Base-by-base conservation (phyloP, 1,140 invertebrate genomes). In the Cotesia chilonis region DNA sequence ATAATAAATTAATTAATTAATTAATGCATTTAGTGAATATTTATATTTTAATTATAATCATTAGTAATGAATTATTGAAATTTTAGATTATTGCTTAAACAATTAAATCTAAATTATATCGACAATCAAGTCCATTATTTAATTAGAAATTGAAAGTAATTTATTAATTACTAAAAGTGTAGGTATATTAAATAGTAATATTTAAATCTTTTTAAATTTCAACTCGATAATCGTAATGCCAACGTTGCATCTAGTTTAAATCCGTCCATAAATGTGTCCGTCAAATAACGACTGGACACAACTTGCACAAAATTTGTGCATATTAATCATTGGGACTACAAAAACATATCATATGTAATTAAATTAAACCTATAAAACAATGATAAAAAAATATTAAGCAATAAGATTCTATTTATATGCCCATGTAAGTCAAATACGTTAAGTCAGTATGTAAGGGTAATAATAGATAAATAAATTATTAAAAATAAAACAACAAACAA, bases 301-400 rank as follows among this genome's bases (percentile, higher is more conserved):
- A 38, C 47, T 72, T 85, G 86, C 85, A 86, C 85, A 83, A 83
- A 80, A 64, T 70, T 55, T 67, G 86, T 87, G 86, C 85, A 85
- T 85, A 87, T 86, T 87, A 85, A 85, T 86, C 84, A 87, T 87
- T 85, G 85, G 85, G 85, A 87, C 85, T 87, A 87, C 84, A 86
- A 86, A 85, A 87, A 86, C 86, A 87, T 87, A 87, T 87, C 85
- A 87, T 85, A 84, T 85, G 76, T 85, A 84, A 85, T 81, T 81
- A 81, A 82, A 82, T 78, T 82, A 82, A 75, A 76, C n/a, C 52
- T 66, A 72, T 68, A 41, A 71, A 72, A 70, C 35, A 41, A 75
- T 57, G 59, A 77, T 57, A 71, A 73, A 71, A 77, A 78, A 78
- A 77, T 79, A 79, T 82, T 87, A 86, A 85, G 82, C 84, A 85